Evolutionary conservation across 2,113 vertebrate species (phyloP).

Genomic region (Gopherus flavomarginatus): DNA sequence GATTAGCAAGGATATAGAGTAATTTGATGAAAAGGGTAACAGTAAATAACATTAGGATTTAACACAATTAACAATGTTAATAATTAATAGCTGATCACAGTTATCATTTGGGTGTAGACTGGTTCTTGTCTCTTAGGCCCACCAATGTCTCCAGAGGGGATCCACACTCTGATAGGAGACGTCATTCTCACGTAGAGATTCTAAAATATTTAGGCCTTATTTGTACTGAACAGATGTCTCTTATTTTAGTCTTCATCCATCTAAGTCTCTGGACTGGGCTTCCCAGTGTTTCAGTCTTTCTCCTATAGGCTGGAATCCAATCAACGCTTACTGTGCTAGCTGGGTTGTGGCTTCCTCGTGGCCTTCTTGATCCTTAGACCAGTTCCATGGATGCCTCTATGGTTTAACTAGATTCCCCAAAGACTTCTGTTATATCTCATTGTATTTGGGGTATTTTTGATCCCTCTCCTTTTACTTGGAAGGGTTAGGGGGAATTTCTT

Average conservation of each 20-base stretch:
- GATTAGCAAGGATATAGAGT: neutral
- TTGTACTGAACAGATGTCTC: neutral
- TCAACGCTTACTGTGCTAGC: neutral
- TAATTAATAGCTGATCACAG: neutral
- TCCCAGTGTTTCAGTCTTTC: neutral
- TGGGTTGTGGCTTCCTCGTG: neutral
- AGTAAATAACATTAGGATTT: accelerated
- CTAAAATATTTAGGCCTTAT: neutral
- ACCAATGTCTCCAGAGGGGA: neutral
- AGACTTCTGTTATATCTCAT: neutral
- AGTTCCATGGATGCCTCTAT: accelerated
- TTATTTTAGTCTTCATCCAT: neutral
- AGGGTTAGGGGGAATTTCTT: too few species aligned
- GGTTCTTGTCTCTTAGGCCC: neutral
- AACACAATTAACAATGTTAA: neutral
- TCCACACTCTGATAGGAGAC: neutral
- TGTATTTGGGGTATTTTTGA: too few species aligned
- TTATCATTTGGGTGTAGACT: neutral
- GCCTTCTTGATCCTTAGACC: neutral
- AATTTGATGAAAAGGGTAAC: neutral
- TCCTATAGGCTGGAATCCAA: accelerated
- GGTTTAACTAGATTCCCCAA: accelerated
- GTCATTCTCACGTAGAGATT: neutral
- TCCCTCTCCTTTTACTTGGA: too few species aligned
- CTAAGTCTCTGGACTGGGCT: neutral